Percentiles rank a stretch among this genome's conserved stretches.
Conservation (phyloP, 2,888 invertebrate genomes). For the Luffia ferchaultella region DNA sequence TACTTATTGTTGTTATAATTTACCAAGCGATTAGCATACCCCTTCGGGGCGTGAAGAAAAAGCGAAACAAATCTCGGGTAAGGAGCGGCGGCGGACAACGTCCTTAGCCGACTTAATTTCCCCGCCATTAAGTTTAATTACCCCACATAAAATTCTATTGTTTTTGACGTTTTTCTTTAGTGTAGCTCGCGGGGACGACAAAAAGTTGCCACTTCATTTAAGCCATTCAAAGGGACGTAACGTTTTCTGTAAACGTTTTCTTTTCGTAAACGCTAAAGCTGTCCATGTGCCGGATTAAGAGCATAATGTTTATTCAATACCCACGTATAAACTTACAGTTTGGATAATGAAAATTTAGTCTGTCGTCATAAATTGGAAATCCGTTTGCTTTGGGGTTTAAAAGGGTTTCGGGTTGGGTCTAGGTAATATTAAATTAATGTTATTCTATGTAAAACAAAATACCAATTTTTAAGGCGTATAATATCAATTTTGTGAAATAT, state of each 20-base stretch:
- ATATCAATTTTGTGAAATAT: no score
- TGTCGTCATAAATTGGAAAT: no score
- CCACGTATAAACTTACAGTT: background rate
- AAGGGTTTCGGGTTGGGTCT: no score
- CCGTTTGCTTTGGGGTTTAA: no score
- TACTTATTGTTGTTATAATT: background rate
- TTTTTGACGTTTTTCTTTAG: conserved; percentile 25
- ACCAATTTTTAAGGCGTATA: no score
- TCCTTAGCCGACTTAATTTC: conserved; percentile 32
- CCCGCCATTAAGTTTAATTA: conserved; percentile 43
- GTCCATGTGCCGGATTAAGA: background rate
- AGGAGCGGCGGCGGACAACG: conserved; percentile 15
- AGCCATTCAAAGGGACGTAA: conserved; percentile 33
- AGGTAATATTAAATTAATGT: no score
- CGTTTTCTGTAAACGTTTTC: conserved; percentile 25
- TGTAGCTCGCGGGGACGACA: conserved; percentile 16
- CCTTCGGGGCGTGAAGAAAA: conserved; percentile 14
- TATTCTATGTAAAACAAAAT: no score
- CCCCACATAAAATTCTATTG: conserved; percentile 43
- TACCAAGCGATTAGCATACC: background rate
- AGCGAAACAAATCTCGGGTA: conserved; percentile 23
- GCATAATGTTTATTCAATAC: background rate
- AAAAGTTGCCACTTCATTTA: conserved; percentile 33
- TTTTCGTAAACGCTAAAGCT: background rate
- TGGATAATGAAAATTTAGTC: background rate